Evolutionary conservation across 1,140 invertebrate species (phyloP).

Genomic region (Lethrus apterus): DNA sequence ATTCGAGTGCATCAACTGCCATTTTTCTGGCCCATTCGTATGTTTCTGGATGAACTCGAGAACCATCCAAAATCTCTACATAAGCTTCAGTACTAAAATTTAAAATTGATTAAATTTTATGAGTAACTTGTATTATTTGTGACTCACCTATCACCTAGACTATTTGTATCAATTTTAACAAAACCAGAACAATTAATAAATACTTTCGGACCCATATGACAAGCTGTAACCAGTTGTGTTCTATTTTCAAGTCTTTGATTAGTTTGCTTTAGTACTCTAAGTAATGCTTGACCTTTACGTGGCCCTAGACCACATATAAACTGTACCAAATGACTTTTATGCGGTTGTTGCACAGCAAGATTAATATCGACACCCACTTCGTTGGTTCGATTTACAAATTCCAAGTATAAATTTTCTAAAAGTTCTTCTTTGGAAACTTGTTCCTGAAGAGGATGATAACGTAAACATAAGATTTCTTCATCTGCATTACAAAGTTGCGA

Average conservation of each 20-base stretch:
- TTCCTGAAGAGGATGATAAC: constrained; percentile 83
- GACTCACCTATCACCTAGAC: constrained; percentile 72
- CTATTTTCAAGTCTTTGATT: constrained; percentile 91
- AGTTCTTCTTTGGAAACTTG: constrained; percentile 79
- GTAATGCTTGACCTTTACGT: constrained; percentile 82
- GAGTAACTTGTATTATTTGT: not conserved
- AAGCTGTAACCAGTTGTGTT: constrained; percentile 89
- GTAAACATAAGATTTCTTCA: constrained; percentile 91
- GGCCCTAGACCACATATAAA: constrained; percentile 97
- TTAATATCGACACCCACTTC: constrained; percentile 99
- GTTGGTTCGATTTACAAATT: constrained; percentile 91
- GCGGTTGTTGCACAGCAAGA: constrained; percentile 76
- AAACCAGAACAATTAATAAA: constrained; percentile 99
- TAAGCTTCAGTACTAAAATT: constrained; percentile 83
- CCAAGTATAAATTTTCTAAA: constrained; percentile 74
- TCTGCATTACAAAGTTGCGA: constrained; percentile 91
- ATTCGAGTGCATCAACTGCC: constrained; percentile 98
- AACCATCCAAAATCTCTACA: constrained; percentile 94
- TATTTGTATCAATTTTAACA: constrained; percentile 95
- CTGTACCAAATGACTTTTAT: constrained; percentile 87
- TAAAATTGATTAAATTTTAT: too few relatives aligned
- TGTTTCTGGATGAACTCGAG: constrained; percentile 96
- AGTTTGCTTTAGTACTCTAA: constrained; percentile 88
- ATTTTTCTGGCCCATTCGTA: constrained; percentile 99
- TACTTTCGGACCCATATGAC: constrained; percentile 96